Base-by-base conservation (phyloP, 2,113 vertebrate species). In the Cynopterus brachyotis region DNA sequence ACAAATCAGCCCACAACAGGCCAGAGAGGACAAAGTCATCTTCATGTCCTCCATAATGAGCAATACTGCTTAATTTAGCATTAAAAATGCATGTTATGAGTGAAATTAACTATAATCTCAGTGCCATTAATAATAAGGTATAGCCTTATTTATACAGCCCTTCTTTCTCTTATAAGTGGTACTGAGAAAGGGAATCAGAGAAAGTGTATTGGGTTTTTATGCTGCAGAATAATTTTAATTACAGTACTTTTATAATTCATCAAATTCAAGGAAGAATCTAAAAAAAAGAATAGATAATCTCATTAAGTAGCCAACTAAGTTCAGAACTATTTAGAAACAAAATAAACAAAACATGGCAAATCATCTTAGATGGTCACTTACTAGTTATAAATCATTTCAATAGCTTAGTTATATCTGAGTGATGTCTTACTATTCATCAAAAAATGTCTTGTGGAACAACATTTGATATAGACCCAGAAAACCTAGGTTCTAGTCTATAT, bases 311-410 rank as follows among this genome's bases (percentile, higher is more conserved):
- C 62, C 62, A 93, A 30, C 47, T 80, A 85, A 85, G 47, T 32
- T 89, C 66, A 83, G 20, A 86, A 82, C 55, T 79, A 89, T 95
- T 89, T 89, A 90, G 75, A 72, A 94, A 86, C 78, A 85, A 96
- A 89, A 92, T 88, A 35, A 92, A 84, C 19, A 42, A 94, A 95
- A 82, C 64, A 89, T 89, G 16, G 15, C 86, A 47, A 89, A 82
- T 96, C 59, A 91, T 57, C 94, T 95, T 60, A 89, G 59, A 83
- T 67, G 62, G 15, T 45, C 84, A 76, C 32, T 91, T 94, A 89
- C n/a, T 87, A 24, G 69, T 85, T 66, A 78, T 40, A 79, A 53
- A 62, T 83, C 62, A 45, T 78, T 84, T 89, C 59, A 93, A 32
- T 66, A 50, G 16, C 62, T 66, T 82, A 78, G 64, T 60, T 86